Evolutionary conservation across 2,113 vertebrate species (phyloP), one percentile per base, ranked within the genome.

Genomic region (Tylochromis polylepis): DNA sequence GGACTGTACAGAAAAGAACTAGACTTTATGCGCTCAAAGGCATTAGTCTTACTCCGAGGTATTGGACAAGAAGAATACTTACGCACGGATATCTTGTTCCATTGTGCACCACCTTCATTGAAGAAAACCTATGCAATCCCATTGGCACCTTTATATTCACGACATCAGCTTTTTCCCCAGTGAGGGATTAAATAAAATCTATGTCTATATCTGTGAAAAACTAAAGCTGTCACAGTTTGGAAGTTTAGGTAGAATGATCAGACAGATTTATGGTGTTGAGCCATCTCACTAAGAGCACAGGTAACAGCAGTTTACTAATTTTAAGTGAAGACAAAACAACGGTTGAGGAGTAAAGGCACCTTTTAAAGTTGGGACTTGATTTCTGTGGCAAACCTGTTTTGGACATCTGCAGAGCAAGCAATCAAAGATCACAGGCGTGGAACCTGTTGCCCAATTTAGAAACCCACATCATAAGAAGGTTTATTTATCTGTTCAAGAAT

Each of bases 401-500:
- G 27, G 72, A 53, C 46, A 77, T 77, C 46, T 77, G 72, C 46
- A 77, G 46, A 53, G 72, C 72, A 53, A 77, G 46, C n/a, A 67
- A 24, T 36, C 49, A 41, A 29, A 77, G n/a, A 57, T 56, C 20
- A 46, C 1, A 58, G 8, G 14, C 5, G n/a, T 29, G 38, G n/a
- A 82, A 7, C 15, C 14, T 34, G 36, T 41, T 8, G 2, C 11
- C 56, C 24, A 41, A 10, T 79, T 84, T 84, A 12, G 15, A 53
- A 87, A 84, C 49, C 11, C 62, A 27, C 29, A 8, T 70, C 36
- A 43, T 8, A 72, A 53, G 49, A 80, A 56, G 79, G 20, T 57
- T 79, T 80, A 65, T 85, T 18, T 41, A 81, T 60, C 46, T 60
- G 34, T 87, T 88, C 43, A 78, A 81, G 79, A 89, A 29, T 46